A percentile compares a stretch with the other conserved stretches of the same genome.
Evolutionary conservation across 2,888 invertebrate genomes (phyloP).

Genomic region (Timandra comae): DNA sequence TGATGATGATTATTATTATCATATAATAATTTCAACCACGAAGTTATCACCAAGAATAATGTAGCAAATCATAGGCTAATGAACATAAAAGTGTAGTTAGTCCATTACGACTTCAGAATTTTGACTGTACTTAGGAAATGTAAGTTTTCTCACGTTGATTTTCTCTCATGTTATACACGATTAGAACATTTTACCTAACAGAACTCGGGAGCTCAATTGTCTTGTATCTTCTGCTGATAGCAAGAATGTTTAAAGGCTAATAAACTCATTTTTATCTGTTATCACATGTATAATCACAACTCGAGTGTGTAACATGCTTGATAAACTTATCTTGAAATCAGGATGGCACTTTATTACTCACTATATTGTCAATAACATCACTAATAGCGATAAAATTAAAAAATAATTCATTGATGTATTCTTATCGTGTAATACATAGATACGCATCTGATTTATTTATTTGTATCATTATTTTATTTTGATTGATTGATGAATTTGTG

Average conservation of each 20-base stretch:
- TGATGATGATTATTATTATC: too few species aligned
- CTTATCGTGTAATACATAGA: constrained; percentile 40
- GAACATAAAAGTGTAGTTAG: too few species aligned
- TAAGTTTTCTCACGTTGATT: too few species aligned
- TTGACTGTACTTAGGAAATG: too few species aligned
- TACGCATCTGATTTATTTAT: neutral
- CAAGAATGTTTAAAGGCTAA: constrained; percentile 44
- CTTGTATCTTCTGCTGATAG: constrained; percentile 26
- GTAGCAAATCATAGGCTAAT: too few species aligned
- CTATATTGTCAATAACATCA: constrained; percentile 38
- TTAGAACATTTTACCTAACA: too few species aligned
- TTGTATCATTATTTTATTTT: constrained; percentile 33
- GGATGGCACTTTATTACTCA: constrained; percentile 36
- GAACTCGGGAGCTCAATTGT: too few species aligned
- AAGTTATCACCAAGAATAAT: too few species aligned
- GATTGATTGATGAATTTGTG: constrained; percentile 36
- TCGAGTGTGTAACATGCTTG: constrained; percentile 46
- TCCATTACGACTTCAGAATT: too few species aligned
- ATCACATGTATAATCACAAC: constrained; percentile 51
- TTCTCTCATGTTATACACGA: too few species aligned
- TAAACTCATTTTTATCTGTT: constrained; percentile 63
- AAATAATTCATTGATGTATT: constrained; percentile 45
- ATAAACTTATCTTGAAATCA: constrained; percentile 66
- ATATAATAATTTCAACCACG: too few species aligned
- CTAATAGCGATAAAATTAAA: constrained; percentile 32